A percentile compares a stretch with the other conserved stretches of the same genome.
phyloP scores from a whole-genome alignment of 2,113 vertebrate genomes.

The Speoplatyrhinus poulsoni region DNA sequence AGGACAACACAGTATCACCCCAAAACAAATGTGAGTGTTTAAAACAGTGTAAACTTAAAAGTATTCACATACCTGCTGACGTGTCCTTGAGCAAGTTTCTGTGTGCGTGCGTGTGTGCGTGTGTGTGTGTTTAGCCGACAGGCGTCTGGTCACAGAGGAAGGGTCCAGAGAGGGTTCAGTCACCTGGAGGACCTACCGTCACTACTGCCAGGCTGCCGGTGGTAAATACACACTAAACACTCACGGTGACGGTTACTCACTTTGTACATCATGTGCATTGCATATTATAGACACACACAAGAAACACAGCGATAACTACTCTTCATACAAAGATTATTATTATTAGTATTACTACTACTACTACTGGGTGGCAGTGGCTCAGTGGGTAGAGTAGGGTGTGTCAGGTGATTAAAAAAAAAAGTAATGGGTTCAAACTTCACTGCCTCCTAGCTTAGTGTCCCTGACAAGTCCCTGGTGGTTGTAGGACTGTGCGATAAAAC shows the following conservation, averaged over 20 bases:
- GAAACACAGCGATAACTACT: background rate
- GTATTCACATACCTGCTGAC: background rate
- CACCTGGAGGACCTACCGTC: conserved; percentile 75
- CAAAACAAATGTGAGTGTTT: background rate
- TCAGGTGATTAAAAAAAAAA: no score
- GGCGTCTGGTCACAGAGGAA: conserved; percentile 75
- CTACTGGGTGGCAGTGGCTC: no score
- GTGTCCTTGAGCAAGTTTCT: no score
- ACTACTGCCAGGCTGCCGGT: conserved; percentile 81
- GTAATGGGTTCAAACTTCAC: no score
- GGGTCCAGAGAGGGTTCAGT: conserved; percentile 63
- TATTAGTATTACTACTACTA: no score
- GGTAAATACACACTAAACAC: conserved; percentile 55
- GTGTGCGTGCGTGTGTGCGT: no score
- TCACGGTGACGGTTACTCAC: background rate
- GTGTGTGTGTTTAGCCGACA: background rate
- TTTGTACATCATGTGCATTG: background rate
- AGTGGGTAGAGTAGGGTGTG: no score
- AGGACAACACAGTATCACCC: background rate
- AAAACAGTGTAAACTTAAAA: background rate
- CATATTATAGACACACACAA: background rate
- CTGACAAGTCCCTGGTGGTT: no score
- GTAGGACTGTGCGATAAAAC: no score
- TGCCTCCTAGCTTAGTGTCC: no score
- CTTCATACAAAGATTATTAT: no score